phyloP scores from a whole-genome alignment of 2,797 vertebrate genomes.

The Urocyon cinereoargenteus region DNA sequence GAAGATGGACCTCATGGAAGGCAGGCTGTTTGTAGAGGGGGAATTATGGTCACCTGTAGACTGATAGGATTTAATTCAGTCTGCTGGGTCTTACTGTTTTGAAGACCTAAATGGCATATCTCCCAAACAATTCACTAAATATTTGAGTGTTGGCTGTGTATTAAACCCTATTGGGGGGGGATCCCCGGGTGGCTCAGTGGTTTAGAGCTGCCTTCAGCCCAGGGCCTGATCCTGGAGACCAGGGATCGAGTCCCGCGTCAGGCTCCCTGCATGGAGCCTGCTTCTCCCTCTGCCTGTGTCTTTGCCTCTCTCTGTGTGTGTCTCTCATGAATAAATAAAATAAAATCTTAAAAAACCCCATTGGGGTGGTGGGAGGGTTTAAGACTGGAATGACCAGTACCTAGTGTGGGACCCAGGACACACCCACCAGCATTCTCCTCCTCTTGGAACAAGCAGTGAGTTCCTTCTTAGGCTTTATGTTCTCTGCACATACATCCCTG shows the following conservation, averaged over 20 bases:
- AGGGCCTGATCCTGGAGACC: no score
- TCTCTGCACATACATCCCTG: background rate
- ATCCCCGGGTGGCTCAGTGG: no score
- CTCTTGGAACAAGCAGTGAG: background rate
- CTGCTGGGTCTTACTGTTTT: background rate
- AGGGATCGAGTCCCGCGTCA: fast-evolving
- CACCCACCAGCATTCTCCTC: background rate
- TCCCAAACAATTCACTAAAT: background rate
- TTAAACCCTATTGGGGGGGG: background rate
- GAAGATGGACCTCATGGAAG: background rate
- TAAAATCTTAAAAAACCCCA: no score
- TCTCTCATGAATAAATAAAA: no score
- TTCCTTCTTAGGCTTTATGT: background rate
- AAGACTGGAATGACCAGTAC: background rate
- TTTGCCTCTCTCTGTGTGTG: no score
- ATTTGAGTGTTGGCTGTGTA: background rate
- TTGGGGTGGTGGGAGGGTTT: background rate
- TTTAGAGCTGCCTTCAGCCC: no score
- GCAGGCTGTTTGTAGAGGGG: background rate
- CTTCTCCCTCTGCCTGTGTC: no score
- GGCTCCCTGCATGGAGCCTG: no score
- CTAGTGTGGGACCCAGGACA: fast-evolving
- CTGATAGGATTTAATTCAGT: background rate
- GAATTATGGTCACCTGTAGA: background rate
- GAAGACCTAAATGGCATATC: background rate